Evolutionary conservation across 2,888 invertebrate species (phyloP).

Genomic region (Trilocha varians): DNA sequence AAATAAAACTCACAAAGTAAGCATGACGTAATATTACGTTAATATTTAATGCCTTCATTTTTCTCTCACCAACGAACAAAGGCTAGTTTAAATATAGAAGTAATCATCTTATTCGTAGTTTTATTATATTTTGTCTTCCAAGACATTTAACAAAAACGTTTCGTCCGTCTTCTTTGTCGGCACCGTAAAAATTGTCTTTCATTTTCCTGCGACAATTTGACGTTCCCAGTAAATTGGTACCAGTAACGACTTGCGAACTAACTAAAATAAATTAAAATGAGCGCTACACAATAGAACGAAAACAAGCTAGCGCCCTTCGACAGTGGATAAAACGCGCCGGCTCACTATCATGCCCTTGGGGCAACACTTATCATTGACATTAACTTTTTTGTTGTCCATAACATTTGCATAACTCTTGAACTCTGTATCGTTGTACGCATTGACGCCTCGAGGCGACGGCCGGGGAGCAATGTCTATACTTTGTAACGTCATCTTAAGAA

Average conservation of each 20-base stretch:
- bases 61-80: too few relatives aligned
- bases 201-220: slow-evolving; percentile 19
- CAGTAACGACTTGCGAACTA: slow-evolving; percentile 29
- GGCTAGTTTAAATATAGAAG: too few relatives aligned
- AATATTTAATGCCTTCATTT: too few relatives aligned
- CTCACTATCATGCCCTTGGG: slow-evolving; percentile 55
- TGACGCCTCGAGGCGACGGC: slow-evolving; percentile 55
- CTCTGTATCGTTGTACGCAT: slow-evolving; percentile 51
- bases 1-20: too few relatives aligned
- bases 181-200: not conserved
- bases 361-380: slow-evolving; percentile 68
- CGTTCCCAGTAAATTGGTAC: slow-evolving; percentile 24
- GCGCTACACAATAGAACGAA: slow-evolving; percentile 36
- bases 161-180: not conserved
- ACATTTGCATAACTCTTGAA: slow-evolving; percentile 71
- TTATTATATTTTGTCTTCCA: not conserved
- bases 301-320: slow-evolving; percentile 30
- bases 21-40: too few relatives aligned
- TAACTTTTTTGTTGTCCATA: slow-evolving; percentile 74
- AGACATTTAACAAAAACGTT: not conserved
- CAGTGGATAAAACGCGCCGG: slow-evolving; percentile 31
- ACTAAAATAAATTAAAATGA: slow-evolving; percentile 49
- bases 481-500: slow-evolving; percentile 71
- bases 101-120: too few relatives aligned
- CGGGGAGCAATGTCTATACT: slow-evolving; percentile 56